Conservation (phyloP, 2,888 invertebrate species). For the Eubasilissa splendida region DNA sequence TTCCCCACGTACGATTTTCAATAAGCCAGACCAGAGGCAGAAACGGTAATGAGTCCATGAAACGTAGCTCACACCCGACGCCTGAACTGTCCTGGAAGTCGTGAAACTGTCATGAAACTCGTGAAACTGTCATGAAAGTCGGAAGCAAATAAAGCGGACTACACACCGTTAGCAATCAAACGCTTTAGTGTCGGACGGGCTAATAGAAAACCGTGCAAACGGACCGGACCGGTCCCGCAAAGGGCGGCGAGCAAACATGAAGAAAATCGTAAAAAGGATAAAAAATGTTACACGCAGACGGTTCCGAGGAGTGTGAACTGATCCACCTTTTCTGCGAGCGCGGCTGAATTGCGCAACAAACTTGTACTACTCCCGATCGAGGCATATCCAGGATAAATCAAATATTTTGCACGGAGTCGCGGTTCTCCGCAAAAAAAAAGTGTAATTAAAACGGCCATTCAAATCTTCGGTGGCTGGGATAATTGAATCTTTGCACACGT, state of each 20-base stretch:
- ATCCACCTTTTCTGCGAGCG: not conserved
- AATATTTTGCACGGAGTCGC: not conserved
- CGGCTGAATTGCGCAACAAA: not conserved
- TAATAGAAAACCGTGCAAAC: conserved; percentile 30
- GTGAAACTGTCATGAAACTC: conserved; percentile 33
- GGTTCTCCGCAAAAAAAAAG: conserved; percentile 1
- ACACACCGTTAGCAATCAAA: conserved; percentile 38
- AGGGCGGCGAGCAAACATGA: not conserved
- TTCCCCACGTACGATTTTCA: conserved; percentile 17
- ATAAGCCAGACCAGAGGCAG: conserved; percentile 13
- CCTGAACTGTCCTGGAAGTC: conserved; percentile 16
- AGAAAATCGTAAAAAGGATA: not conserved
- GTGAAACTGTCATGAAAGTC: conserved; percentile 41
- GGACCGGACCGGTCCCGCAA: not conserved
- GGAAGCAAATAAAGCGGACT: conserved; percentile 35
- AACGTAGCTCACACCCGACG: conserved; percentile 25
- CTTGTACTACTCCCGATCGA: not conserved
- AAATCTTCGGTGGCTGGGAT: not conserved
- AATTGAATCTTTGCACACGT: conserved; percentile 17
- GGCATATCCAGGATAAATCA: not conserved
- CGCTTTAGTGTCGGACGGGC: conserved; percentile 24
- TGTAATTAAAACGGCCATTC: not conserved
- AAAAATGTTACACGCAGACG: not conserved
- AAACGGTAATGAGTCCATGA: conserved; percentile 30
- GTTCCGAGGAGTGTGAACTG: not conserved